These are phyloP conservation scores for Cyphomyrmex costatus DNA, from an alignment of 1,140 invertebrate genomes.

Conservation along the genomic window DNA sequence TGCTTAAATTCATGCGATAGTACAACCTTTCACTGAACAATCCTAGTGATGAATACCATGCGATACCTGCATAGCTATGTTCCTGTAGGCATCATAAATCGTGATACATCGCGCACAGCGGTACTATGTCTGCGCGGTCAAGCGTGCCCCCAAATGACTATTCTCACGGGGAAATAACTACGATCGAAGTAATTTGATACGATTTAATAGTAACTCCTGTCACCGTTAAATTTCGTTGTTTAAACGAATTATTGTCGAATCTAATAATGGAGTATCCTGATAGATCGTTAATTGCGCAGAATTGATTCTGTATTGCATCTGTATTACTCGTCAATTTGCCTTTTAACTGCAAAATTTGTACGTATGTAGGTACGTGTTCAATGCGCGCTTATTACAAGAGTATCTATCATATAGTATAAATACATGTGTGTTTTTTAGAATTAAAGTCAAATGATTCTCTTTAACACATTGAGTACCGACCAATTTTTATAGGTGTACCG, in stretches of 20 bases:
- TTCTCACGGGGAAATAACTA: conserved; percentile 58
- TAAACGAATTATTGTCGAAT: conserved; percentile 53
- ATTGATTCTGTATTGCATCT: conserved; percentile 9
- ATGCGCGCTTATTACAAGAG: not conserved
- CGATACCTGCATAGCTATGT: conserved; percentile 56
- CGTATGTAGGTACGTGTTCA: not conserved
- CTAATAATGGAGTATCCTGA: conserved; percentile 20
- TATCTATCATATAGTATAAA: not conserved
- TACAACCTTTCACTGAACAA: conserved; percentile 60
- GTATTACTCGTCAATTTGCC: conserved; percentile 24
- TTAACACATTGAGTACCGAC: too few relatives aligned
- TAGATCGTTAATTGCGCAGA: conserved; percentile 25
- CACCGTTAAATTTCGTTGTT: conserved; percentile 20
- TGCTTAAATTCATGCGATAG: conserved; percentile 67
- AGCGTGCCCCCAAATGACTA: conserved; percentile 46
- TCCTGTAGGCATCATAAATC: conserved; percentile 67
- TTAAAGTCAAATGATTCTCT: not conserved
- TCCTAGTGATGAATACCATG: conserved; percentile 63
- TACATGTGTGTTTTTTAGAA: not conserved
- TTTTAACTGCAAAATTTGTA: not conserved
- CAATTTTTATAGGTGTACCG: too few relatives aligned
- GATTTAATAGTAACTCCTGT: conserved; percentile 33
- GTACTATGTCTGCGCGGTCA: conserved; percentile 17
- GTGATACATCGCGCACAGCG: conserved; percentile 32
- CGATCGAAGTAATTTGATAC: conserved; percentile 68